These are phyloP conservation scores for Melitaea athalia DNA, from an alignment of 2,888 invertebrate genomes.

Conservation along the genomic window DNA sequence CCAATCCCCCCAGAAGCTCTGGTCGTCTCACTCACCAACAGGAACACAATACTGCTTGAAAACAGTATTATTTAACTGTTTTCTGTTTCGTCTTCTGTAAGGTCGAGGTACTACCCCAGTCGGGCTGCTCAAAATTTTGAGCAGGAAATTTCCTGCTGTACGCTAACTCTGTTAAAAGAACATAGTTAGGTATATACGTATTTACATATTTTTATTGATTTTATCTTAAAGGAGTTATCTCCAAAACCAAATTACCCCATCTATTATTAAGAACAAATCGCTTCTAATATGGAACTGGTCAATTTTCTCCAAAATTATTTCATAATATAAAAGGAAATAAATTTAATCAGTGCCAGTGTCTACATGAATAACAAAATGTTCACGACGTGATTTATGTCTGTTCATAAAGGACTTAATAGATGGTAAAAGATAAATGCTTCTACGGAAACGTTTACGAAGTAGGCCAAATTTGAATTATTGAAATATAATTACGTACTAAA, in stretches of 20 bases:
- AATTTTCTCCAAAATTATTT: slow-evolving; percentile 1
- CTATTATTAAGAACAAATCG: not conserved
- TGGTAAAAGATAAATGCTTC: slow-evolving; percentile 6
- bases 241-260: not conserved
- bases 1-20: no score
- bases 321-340: slow-evolving; percentile 2
- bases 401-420: slow-evolving; percentile 11
- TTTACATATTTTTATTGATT: no score
- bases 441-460: not conserved
- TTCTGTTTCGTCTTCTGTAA: no score
- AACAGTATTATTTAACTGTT: no score
- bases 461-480: not conserved
- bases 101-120: no score
- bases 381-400: slow-evolving; percentile 1
- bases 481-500: not conserved
- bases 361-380: slow-evolving; percentile 7
- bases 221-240: no score
- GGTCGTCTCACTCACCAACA: no score
- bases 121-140: no score
- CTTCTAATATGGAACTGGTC: not conserved
- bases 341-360: slow-evolving; percentile 1
- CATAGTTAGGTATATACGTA: no score
- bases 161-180: no score
- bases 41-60: no score
- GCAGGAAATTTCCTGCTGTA: no score